Evolutionary conservation across 2,888 invertebrate genomes (phyloP).

Genomic region (Euzophera pinguis): DNA sequence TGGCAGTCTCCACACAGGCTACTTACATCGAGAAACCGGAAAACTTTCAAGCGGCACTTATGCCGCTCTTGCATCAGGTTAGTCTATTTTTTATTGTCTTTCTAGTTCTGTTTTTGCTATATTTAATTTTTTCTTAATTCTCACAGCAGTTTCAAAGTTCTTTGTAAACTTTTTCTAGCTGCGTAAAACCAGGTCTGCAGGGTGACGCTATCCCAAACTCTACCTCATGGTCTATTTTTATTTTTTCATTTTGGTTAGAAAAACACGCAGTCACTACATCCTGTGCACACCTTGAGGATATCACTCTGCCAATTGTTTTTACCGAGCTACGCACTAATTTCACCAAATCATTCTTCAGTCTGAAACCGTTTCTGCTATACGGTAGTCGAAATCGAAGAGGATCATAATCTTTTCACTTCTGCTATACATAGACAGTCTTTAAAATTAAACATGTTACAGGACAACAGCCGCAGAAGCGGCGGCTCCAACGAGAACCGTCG

Average conservation of each 20-base stretch:
- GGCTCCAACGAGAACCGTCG: slow-evolving; percentile 54
- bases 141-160: not conserved
- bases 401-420: not conserved
- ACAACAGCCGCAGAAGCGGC: slow-evolving; percentile 50
- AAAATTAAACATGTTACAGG: slow-evolving; percentile 31
- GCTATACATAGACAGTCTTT: not conserved
- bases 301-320: too few relatives aligned
- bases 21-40: slow-evolving; percentile 36
- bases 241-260: too few relatives aligned
- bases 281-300: too few relatives aligned
- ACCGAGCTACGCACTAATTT: too few relatives aligned
- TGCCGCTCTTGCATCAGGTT: slow-evolving; percentile 69
- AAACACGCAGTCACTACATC: too few relatives aligned
- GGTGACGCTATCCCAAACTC: too few relatives aligned
- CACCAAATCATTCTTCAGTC: too few relatives aligned
- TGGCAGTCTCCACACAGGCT: slow-evolving; percentile 31
- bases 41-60: slow-evolving; percentile 49
- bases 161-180: too few relatives aligned
- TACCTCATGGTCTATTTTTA: too few relatives aligned
- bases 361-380: too few relatives aligned
- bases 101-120: slow-evolving; percentile 1
- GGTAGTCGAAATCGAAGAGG: not conserved
- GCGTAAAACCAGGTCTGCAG: too few relatives aligned
- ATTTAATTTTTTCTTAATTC: not conserved
- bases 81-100: slow-evolving; percentile 27